A percentile compares a stretch with the other conserved stretches of the same genome.
These are phyloP conservation scores for Monodelphis domestica DNA, from an alignment of 2,797 vertebrate species.

Conservation along the genomic window DNA sequence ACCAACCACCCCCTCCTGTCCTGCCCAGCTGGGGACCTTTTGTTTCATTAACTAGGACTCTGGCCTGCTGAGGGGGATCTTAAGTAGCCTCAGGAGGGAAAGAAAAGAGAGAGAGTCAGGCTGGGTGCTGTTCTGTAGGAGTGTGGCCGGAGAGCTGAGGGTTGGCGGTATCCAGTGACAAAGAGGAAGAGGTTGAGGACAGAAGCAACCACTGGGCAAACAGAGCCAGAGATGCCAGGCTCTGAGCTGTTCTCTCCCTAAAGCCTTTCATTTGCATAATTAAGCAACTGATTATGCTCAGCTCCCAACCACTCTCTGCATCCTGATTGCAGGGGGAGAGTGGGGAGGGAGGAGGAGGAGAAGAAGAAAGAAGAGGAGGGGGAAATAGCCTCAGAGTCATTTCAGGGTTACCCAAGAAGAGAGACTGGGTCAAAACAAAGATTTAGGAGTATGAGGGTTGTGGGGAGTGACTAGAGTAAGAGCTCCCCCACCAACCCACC, in stretches of 20 bases:
- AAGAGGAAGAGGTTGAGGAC: slow-evolving; percentile 49
- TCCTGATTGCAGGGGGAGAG: slow-evolving; percentile 60
- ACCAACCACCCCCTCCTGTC: background rate
- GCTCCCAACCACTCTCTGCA: slow-evolving; percentile 54
- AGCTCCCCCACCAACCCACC: background rate
- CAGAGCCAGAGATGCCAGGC: background rate
- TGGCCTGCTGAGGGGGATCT: background rate
- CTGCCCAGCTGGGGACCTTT: background rate
- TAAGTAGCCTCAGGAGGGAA: background rate
- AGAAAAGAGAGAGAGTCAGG: background rate
- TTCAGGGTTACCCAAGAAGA: too few relatives aligned
- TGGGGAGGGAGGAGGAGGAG: background rate
- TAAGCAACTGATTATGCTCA: slow-evolving; percentile 72
- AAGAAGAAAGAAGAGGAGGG: background rate
- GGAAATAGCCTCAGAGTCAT: rapidly evolving
- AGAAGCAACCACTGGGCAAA: slow-evolving; percentile 27
- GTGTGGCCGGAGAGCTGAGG: background rate
- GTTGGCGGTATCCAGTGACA: background rate
- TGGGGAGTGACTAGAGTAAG: background rate
- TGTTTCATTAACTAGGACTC: background rate
- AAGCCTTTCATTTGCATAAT: slow-evolving; percentile 58
- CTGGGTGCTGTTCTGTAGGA: background rate
- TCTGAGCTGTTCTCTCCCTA: slow-evolving; percentile 63
- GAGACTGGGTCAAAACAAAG: too few relatives aligned
- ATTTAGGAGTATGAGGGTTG: background rate